phyloP scores from a whole-genome alignment of 35 echinoderm and acorn worm genomes.

The Ophiothrix spiculata region DNA sequence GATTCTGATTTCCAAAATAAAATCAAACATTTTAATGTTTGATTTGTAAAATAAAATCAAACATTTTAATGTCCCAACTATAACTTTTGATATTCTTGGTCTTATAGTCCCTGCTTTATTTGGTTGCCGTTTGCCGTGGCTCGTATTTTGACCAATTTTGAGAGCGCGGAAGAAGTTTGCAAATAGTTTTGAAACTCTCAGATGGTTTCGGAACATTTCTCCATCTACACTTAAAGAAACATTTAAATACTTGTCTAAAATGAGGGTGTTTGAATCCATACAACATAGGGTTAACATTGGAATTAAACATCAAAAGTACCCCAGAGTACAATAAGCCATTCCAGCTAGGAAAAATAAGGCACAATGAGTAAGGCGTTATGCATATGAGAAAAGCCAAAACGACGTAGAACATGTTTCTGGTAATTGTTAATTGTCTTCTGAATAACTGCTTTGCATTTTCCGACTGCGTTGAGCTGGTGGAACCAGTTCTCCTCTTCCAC shows the following conservation, averaged over 20 bases:
- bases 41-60: too few relatives aligned
- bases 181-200: neutral
- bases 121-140: too few relatives aligned
- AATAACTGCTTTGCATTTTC: neutral
- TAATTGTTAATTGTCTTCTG: constrained; percentile 26
- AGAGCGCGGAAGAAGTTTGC: too few relatives aligned
- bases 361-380: constrained; percentile 32
- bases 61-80: neutral
- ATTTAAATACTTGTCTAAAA: constrained; percentile 51
- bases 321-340: constrained; percentile 27
- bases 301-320: constrained; percentile 41
- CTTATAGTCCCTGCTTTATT: neutral
- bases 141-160: too few relatives aligned
- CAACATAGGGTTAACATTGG: constrained; percentile 51
- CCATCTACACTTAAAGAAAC: constrained; percentile 35
- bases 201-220: constrained; percentile 38
- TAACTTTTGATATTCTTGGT: neutral
- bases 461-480: neutral
- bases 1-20: too few relatives aligned
- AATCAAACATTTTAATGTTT: too few relatives aligned
- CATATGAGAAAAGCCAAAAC: constrained; percentile 42
- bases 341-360: constrained; percentile 28
- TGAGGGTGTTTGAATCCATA: constrained; percentile 59
- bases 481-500: neutral
- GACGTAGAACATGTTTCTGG: constrained; percentile 44